A percentile compares a stretch with the other conserved stretches of the same genome.
Conservation (phyloP, 2,888 invertebrate genomes). For the Ornithoptera priamus region DNA sequence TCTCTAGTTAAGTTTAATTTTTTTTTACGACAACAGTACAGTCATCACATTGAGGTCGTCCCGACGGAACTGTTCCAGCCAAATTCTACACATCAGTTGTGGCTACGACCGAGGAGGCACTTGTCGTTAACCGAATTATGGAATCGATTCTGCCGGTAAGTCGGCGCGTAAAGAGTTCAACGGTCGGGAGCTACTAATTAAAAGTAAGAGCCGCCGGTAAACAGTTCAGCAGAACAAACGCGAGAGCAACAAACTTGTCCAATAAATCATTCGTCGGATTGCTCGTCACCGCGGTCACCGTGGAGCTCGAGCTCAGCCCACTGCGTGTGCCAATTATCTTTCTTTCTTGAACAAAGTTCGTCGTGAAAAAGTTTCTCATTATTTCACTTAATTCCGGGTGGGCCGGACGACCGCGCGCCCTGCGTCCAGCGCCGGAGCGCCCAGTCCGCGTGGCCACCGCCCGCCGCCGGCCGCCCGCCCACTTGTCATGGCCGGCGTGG, state of each 20-base stretch:
- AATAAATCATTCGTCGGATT: constrained; percentile 29
- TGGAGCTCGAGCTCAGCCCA: constrained; percentile 16
- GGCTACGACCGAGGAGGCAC: too few relatives aligned
- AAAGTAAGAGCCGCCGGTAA: background rate
- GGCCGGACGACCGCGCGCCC: constrained; percentile 6
- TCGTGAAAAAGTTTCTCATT: constrained; percentile 28
- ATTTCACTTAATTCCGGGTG: constrained; percentile 24
- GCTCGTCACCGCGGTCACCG: constrained; percentile 26
- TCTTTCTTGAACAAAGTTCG: constrained; percentile 27
- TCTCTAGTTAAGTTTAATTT: too few relatives aligned
- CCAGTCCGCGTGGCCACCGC: too few relatives aligned
- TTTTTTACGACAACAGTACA: too few relatives aligned
- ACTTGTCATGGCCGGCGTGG: constrained; percentile 46
- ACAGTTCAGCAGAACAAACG: constrained; percentile 9
- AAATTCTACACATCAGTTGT: too few relatives aligned
- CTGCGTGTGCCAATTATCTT: constrained; percentile 24
- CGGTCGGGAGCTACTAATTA: background rate
- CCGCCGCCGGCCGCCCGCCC: constrained; percentile 35
- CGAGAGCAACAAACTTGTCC: constrained; percentile 15
- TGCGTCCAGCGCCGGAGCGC: background rate
- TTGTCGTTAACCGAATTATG: too few relatives aligned
- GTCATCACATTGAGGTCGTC: too few relatives aligned
- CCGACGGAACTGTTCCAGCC: too few relatives aligned
- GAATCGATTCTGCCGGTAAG: too few relatives aligned
- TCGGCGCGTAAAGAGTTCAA: too few relatives aligned